A percentile compares a stretch with the other conserved stretches of the same genome.
Conservation (phyloP, 1,140 invertebrate genomes). For the Drosophila eugracilis region DNA sequence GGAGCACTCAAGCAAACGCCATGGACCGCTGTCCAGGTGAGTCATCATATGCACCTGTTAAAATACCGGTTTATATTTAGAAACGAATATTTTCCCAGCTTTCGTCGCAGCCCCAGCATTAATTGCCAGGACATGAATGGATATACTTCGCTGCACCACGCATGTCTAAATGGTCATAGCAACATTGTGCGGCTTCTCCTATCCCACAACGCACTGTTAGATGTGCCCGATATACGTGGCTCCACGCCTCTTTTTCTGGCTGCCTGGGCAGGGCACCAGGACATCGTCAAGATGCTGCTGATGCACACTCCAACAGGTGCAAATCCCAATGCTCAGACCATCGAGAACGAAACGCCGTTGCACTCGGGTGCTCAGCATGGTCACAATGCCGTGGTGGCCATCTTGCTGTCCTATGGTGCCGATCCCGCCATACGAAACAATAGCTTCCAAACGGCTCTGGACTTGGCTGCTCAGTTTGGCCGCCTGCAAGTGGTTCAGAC, state of each 20-base stretch:
- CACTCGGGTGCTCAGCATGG: constrained; percentile 98
- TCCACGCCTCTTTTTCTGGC: constrained; percentile 95
- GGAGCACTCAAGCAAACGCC: constrained; percentile 93
- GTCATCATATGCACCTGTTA: background rate
- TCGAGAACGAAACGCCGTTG: constrained; percentile 96
- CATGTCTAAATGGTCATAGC: constrained; percentile 96
- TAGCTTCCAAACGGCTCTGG: constrained; percentile 95
- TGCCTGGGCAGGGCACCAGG: constrained; percentile 94
- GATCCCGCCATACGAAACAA: constrained; percentile 96
- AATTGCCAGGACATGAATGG: constrained; percentile 97
- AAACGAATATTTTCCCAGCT: constrained; percentile 86
- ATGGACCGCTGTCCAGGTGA: constrained; percentile 96
- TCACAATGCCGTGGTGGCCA: constrained; percentile 93
- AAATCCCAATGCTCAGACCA: constrained; percentile 94
- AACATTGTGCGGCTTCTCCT: constrained; percentile 94
- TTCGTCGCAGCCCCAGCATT: constrained; percentile 93
- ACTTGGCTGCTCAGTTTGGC: constrained; percentile 97
- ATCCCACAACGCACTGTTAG: constrained; percentile 94
- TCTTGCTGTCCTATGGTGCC: constrained; percentile 93
- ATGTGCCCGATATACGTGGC: constrained; percentile 93
- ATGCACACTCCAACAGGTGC: constrained; percentile 90
- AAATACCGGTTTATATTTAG: background rate
- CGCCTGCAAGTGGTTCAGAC: constrained; percentile 93
- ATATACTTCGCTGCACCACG: constrained; percentile 97
- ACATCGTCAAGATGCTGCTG: constrained; percentile 92